A percentile compares a stretch with the other conserved stretches of the same genome.
These are phyloP conservation scores for Strigamia maritima DNA, from an alignment of 2,888 invertebrate genomes.

Conservation along the genomic window DNA sequence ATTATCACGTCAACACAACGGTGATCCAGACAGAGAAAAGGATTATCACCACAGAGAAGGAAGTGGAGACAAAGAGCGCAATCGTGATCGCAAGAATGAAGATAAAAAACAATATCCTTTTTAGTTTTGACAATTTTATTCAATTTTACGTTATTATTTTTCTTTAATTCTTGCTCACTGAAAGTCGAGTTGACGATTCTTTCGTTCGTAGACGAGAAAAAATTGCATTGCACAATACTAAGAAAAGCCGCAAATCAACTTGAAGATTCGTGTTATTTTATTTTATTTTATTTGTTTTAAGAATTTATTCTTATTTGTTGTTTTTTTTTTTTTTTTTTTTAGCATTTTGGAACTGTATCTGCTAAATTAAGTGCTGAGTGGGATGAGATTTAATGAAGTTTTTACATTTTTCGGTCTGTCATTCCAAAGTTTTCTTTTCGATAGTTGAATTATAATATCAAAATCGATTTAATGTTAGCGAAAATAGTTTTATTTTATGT, in stretches of 20 bases:
- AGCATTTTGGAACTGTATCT: neutral
- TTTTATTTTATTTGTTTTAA: neutral
- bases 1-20: slow-evolving; percentile 38
- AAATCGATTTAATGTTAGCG: neutral
- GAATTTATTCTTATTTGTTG: neutral
- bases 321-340: neutral
- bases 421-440: neutral
- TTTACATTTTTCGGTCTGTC: neutral
- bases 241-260: neutral
- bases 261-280: neutral
- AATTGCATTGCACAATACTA: neutral
- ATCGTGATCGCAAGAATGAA: slow-evolving; percentile 9
- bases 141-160: neutral
- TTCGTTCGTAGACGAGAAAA: neutral
- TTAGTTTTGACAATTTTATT: neutral
- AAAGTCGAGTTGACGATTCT: neutral
- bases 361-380: neutral
- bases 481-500: neutral
- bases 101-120: slow-evolving; percentile 38
- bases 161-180: neutral
- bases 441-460: neutral
- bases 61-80: slow-evolving; percentile 31
- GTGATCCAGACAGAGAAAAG: slow-evolving; percentile 40
- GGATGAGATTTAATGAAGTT: neutral
- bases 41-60: slow-evolving; percentile 39